phyloP scores from a whole-genome alignment of 2,888 invertebrate species.

The Sesia bembeciformis region DNA sequence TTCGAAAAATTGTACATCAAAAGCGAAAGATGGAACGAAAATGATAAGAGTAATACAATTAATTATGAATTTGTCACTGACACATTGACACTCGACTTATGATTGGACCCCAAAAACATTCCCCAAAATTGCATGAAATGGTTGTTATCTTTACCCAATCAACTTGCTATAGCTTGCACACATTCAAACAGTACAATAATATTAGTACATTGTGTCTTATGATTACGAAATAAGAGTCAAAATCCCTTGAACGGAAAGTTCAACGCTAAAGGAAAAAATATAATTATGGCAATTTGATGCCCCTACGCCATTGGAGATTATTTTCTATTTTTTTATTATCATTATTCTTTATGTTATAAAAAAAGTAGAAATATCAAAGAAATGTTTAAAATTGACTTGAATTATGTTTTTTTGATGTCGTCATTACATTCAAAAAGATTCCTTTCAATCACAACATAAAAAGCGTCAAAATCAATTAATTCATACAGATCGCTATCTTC shows the following conservation, averaged over 20 bases:
- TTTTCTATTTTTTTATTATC: not conserved
- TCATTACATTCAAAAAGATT: too few relatives aligned
- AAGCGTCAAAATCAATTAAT: too few relatives aligned
- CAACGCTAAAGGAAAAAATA: constrained; percentile 21
- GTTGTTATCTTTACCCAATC: constrained; percentile 28
- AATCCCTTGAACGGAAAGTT: too few relatives aligned
- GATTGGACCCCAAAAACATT: constrained; percentile 34
- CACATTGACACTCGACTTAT: constrained; percentile 34
- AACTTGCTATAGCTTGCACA: constrained; percentile 9
- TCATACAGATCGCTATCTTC: too few relatives aligned
- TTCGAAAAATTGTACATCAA: not conserved
- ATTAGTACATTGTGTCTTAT: too few relatives aligned
- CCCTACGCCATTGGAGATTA: constrained; percentile 7
- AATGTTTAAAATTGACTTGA: too few relatives aligned
- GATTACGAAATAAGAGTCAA: too few relatives aligned
- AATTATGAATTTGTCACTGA: constrained; percentile 47
- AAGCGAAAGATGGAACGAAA: constrained; percentile 1
- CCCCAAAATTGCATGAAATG: constrained; percentile 37
- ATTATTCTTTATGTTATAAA: not conserved
- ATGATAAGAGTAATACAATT: constrained; percentile 30
- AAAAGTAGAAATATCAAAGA: too few relatives aligned
- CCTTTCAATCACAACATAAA: too few relatives aligned
- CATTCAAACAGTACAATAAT: too few relatives aligned
- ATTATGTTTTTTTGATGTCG: too few relatives aligned
- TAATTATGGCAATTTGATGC: constrained; percentile 59